Evolutionary conservation across 2,888 invertebrate genomes (phyloP).

Genomic region (Andrena praecox): DNA sequence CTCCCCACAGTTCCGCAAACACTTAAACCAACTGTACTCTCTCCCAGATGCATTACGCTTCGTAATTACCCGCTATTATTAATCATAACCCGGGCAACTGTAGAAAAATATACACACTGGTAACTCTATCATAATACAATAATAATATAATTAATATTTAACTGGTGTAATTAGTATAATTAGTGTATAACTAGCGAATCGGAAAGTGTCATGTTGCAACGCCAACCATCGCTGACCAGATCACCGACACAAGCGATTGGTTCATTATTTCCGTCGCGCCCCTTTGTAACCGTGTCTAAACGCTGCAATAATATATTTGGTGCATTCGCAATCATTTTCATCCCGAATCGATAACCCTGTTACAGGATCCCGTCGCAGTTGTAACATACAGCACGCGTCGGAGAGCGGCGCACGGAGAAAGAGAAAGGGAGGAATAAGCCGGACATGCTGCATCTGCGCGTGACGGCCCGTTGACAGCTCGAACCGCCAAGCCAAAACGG

Average conservation of each 20-base stretch:
- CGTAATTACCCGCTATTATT: too few relatives aligned
- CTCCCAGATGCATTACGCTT: too few relatives aligned
- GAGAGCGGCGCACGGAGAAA: conserved; percentile 23
- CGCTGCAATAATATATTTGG: conserved; percentile 18
- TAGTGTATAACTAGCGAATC: neutral
- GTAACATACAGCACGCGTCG: conserved; percentile 32
- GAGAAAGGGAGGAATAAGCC: conserved; percentile 58
- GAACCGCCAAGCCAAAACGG: conserved; percentile 73
- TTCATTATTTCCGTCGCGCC: neutral
- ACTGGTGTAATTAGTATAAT: too few relatives aligned
- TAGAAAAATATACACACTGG: too few relatives aligned
- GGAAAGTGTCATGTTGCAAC: neutral
- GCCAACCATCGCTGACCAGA: neutral
- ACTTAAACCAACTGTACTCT: too few relatives aligned
- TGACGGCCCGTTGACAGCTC: conserved; percentile 71
- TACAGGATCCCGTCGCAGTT: conserved; percentile 25
- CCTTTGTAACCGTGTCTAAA: conserved; percentile 17
- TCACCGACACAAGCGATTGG: neutral
- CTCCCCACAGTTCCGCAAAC: too few relatives aligned
- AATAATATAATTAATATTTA: too few relatives aligned
- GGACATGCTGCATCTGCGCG: conserved; percentile 71
- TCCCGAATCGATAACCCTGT: conserved; percentile 38
- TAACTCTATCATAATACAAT: too few relatives aligned
- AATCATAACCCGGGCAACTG: too few relatives aligned
- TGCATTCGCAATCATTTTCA: conserved; percentile 47